Conservation (phyloP, 2,113 vertebrate species). For the Malurus elegans region DNA sequence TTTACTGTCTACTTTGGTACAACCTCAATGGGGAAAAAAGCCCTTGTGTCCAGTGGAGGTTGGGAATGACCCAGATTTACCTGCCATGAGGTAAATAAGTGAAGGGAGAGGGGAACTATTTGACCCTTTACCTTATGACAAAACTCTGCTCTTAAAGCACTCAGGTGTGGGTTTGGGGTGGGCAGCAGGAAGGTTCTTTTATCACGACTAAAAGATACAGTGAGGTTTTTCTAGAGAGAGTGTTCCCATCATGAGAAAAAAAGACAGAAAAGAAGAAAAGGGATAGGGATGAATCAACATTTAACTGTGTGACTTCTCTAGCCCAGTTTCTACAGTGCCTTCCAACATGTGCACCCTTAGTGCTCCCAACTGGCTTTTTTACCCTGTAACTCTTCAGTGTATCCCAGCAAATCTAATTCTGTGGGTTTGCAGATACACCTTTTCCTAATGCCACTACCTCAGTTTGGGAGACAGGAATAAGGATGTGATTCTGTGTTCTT, state of each 20-base stretch:
- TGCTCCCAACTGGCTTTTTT: not conserved
- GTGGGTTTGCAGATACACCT: not conserved
- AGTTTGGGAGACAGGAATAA: not conserved
- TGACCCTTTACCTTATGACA: not conserved
- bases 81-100: not conserved
- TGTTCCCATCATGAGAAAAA: not conserved
- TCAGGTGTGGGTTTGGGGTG: not conserved
- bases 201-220: not conserved
- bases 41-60: not conserved
- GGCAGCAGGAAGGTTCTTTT: not conserved
- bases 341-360: not conserved
- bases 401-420: not conserved
- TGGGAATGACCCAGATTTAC: not conserved
- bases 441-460: not conserved
- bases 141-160: not conserved
- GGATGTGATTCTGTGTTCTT: not conserved
- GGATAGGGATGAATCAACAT: not conserved
- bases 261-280: not conserved
- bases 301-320: not conserved
- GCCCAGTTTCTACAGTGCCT: not conserved
- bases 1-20: not conserved
- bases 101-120: not conserved
- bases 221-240: not conserved
- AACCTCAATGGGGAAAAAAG: not conserved
- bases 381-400: not conserved